Percentiles rank a stretch among this genome's conserved stretches.
These are phyloP conservation scores for Lutjanus campechanus DNA, from an alignment of 2,797 vertebrate genomes.

Conservation along the genomic window DNA sequence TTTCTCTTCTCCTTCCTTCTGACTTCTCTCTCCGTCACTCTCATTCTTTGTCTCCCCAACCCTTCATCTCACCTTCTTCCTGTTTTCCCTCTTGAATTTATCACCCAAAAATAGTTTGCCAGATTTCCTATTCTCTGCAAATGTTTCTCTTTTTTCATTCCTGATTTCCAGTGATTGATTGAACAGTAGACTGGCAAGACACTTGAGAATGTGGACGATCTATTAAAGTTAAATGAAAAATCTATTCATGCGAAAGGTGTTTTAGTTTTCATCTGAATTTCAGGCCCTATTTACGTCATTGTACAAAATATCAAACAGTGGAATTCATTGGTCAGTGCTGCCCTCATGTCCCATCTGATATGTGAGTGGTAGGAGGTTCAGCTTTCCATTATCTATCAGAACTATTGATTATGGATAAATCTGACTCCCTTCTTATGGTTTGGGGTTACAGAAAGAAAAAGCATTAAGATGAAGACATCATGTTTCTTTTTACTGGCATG, in stretches of 20 bases:
- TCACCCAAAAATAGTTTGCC: not conserved
- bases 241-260: not conserved
- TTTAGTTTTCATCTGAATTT: not conserved
- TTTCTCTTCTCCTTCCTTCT: not conserved
- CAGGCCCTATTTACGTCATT: no score
- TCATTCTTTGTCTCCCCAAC: not conserved
- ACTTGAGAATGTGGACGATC: not conserved
- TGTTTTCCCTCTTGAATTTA: not conserved
- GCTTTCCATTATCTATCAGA: conserved; percentile 21
- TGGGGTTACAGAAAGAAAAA: conserved; percentile 14
- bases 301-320: not conserved
- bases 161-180: not conserved
- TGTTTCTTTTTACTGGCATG: conserved; percentile 37
- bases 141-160: no score
- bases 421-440: conserved; percentile 20
- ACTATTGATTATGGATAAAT: conserved; percentile 49
- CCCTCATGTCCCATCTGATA: not conserved
- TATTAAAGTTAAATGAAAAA: not conserved
- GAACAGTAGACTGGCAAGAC: not conserved
- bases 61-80: not conserved
- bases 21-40: not conserved
- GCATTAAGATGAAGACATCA: conserved; percentile 7
- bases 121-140: not conserved
- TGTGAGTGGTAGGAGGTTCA: conserved; percentile 7
- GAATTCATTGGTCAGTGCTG: not conserved